Evolutionary conservation across 2,797 vertebrate genomes (phyloP), one percentile per base, ranked within the genome.

Genomic region (Scarus forsteni): DNA sequence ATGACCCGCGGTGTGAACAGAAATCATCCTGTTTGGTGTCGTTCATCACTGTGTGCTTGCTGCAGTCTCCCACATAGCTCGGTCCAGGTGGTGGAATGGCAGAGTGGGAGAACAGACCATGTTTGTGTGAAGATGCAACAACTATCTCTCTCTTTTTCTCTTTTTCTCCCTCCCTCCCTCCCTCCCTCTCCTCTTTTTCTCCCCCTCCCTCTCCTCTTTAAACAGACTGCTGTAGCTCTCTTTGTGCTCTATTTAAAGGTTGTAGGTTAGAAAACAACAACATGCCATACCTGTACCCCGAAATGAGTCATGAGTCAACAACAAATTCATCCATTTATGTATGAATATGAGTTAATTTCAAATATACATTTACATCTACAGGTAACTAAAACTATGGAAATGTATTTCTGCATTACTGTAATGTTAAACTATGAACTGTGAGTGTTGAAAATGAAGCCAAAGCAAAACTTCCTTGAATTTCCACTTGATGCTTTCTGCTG

Each of bases 61-160:
- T 56, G 67, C 85, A 80, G 85, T 90, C 88, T 92, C 91, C 88
- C 89, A 89, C 89, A 85, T 89, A 86, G 84, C 80, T 79, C 66
- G 70, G 91, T 88, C 92, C 92, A 94, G 93, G 93, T 93, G 91
- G 92, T 85, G 86, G 90, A 91, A 88, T 84, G 85, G 87, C 89
- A 89, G 91, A 93, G 92, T 94, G 90, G 93, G 92, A 91, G 92
- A 92, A 90, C 91, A 92, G 88, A 92, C 85, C 79, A 91, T 88
- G 92, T 92, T 94, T 91, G 92, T 93, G 91, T 92, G 90, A 94
- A 93, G 91, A 93, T 85, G 91, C 90, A 91, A 88, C 87, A 90
- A 91, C 90, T 91, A 86, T 86, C 88, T 83, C 85, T 85, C 81
- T 88, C 71, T 88, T 69, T 88, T 70, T 87, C 60, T 80, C 40